phyloP scores from a whole-genome alignment of 2,797 vertebrate species.

The Molossus molossus region DNA sequence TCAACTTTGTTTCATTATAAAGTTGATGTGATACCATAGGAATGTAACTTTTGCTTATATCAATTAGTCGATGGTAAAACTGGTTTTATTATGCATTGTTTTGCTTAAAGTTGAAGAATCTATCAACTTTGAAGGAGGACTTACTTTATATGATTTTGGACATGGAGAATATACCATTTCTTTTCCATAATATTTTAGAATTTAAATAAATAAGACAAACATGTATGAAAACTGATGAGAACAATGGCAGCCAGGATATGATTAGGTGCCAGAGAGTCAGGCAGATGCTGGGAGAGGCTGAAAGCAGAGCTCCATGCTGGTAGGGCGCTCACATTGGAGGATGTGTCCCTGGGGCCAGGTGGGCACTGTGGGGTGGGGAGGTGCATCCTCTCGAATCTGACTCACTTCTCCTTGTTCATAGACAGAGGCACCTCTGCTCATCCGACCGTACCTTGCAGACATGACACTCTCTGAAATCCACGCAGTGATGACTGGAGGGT shows the following conservation, averaged over 20 bases:
- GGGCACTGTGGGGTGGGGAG: not conserved
- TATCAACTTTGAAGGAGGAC: not conserved
- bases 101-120: not conserved
- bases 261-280: not conserved
- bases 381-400: not conserved
- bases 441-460: slow-evolving; percentile 95
- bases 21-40: not conserved
- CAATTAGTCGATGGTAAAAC: not conserved
- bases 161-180: not conserved
- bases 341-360: no score
- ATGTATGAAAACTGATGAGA: slow-evolving; percentile 15
- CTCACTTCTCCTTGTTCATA: slow-evolving; percentile 81
- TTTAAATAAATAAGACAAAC: not conserved
- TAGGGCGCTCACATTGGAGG: not conserved
- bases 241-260: not conserved
- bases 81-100: not conserved
- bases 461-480: slow-evolving; percentile 98
- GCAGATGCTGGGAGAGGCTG: not conserved
- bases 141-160: not conserved
- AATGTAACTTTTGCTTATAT: not conserved
- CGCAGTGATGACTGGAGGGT: slow-evolving; percentile 96
- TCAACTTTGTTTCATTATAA: not conserved
- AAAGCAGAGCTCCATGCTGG: not conserved
- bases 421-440: slow-evolving; percentile 96
- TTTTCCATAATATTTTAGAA: slow-evolving; percentile 11